Percentiles rank a stretch among this genome's conserved stretches.
Conservation (phyloP, 2,888 invertebrate species). For the Netelia inedita region DNA sequence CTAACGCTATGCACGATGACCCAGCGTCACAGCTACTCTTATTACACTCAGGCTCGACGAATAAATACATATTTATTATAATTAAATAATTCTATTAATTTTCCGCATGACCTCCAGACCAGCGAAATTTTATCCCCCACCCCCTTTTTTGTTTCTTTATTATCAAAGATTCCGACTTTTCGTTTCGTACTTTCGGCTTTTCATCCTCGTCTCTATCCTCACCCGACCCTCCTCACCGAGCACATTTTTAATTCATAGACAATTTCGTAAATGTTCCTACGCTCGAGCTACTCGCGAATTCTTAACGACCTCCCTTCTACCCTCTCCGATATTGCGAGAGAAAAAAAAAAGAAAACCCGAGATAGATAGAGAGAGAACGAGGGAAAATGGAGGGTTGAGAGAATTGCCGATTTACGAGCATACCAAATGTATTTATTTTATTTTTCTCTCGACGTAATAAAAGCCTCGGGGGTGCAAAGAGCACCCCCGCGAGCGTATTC, state of each 20-base stretch:
- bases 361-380: neutral
- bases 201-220: neutral
- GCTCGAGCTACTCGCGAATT: slow-evolving; percentile 25
- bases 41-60: too few species aligned
- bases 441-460: neutral
- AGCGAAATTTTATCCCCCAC: too few species aligned
- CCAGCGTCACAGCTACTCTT: slow-evolving; percentile 5
- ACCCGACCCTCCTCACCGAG: neutral
- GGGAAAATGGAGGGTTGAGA: neutral
- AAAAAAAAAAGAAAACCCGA: neutral
- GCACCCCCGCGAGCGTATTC: neutral
- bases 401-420: slow-evolving; percentile 8
- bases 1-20: slow-evolving; percentile 52
- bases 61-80: too few species aligned
- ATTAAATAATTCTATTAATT: too few species aligned
- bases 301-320: neutral
- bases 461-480: neutral
- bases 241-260: slow-evolving; percentile 47
- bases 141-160: neutral
- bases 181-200: neutral
- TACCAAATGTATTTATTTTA: neutral
- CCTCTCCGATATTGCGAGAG: neutral
- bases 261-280: slow-evolving; percentile 28
- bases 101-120: too few species aligned
- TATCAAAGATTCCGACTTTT: neutral